Percentiles rank a stretch among this genome's conserved stretches.
These are phyloP conservation scores for Ceraclea dissimilis DNA, from an alignment of 2,888 invertebrate genomes.

Conservation along the genomic window DNA sequence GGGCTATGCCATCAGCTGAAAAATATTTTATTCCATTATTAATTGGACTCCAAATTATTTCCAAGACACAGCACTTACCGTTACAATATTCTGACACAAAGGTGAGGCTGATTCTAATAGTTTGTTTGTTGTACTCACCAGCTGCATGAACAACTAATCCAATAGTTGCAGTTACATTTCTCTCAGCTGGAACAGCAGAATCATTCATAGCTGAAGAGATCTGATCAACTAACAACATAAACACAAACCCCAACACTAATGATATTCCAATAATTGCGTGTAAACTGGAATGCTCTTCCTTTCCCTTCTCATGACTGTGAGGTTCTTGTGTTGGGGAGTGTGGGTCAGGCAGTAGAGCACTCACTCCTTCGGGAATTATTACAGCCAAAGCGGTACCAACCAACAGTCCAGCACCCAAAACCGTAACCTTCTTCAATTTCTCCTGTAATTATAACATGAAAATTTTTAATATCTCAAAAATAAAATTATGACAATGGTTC, in stretches of 20 bases:
- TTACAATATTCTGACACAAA: no score
- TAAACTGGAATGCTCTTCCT: constrained; percentile 47
- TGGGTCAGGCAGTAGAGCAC: constrained; percentile 57
- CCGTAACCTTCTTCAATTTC: constrained; percentile 86
- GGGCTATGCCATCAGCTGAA: constrained; percentile 88
- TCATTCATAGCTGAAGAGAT: constrained; percentile 51
- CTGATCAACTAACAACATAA: constrained; percentile 96
- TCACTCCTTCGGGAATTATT: constrained; percentile 98
- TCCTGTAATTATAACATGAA: constrained; percentile 53
- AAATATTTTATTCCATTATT: not conserved
- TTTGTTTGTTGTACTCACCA: no score
- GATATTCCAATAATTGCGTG: constrained; percentile 86
- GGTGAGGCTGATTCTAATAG: no score
- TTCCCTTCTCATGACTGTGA: constrained; percentile 34
- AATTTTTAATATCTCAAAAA: not conserved
- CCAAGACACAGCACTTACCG: no score
- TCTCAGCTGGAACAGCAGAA: constrained; percentile 54
- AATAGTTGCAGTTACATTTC: constrained; percentile 87
- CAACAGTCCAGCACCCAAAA: constrained; percentile 92
- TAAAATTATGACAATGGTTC: not conserved
- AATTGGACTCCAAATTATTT: no score
- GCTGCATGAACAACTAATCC: constrained; percentile 98
- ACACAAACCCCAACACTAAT: constrained; percentile 90
- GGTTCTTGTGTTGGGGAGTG: constrained; percentile 27
- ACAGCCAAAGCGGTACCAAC: constrained; percentile 97